These are phyloP conservation scores for Pseudoatta argentina DNA, from an alignment of 1,140 invertebrate genomes.

Conservation along the genomic window DNA sequence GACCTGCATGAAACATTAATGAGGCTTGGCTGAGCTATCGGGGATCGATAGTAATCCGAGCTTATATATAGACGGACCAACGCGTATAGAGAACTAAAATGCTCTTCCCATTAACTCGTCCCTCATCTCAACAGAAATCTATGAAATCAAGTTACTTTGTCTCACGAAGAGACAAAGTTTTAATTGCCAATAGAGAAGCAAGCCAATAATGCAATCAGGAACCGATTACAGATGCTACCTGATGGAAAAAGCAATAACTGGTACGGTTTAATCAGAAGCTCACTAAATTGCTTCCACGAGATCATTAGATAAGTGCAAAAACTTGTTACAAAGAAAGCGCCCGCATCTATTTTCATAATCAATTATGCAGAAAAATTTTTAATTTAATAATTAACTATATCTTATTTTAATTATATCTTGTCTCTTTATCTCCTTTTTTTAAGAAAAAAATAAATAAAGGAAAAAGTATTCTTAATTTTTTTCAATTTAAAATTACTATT, in stretches of 20 bases:
- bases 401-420: neutral
- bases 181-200: slow-evolving; percentile 13
- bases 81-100: slow-evolving; percentile 8
- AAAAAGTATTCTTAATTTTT: neutral
- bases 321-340: neutral
- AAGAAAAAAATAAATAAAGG: neutral
- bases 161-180: neutral
- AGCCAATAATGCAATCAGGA: neutral
- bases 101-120: neutral
- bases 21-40: slow-evolving; percentile 19
- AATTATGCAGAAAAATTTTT: neutral
- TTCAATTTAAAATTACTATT: slow-evolving; percentile 3
- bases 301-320: neutral
- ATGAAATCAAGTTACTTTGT: slow-evolving; percentile 11
- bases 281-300: neutral
- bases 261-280: neutral
- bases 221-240: slow-evolving; percentile 16
- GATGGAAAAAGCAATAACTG: slow-evolving; percentile 3
- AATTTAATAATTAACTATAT: neutral
- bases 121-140: neutral
- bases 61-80: neutral
- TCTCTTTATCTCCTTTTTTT: neutral
- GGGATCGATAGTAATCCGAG: slow-evolving; percentile 45
- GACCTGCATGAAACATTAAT: slow-evolving; percentile 62
- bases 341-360: neutral